A percentile compares a stretch with the other conserved stretches of the same genome.
Evolutionary conservation across 1,140 invertebrate genomes (phyloP).

Genomic region (Ceratitis capitata): DNA sequence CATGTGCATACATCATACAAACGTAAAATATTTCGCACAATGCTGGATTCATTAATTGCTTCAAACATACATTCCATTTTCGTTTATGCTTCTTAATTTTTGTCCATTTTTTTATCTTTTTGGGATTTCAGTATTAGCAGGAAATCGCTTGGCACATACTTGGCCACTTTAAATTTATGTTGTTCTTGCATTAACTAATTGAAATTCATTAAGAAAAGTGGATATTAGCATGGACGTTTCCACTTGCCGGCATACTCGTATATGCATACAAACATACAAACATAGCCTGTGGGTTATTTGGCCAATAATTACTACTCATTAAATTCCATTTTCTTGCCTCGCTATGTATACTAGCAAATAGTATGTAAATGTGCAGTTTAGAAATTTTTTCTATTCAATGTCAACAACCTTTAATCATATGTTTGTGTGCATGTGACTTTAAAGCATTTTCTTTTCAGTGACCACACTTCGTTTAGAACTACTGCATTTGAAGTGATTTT

Average conservation of each 20-base stretch:
- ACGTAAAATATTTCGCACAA: not conserved
- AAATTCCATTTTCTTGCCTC: not conserved
- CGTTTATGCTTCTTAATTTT: not conserved
- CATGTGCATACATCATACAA: no score
- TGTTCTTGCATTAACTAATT: not conserved
- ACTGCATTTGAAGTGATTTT: no score
- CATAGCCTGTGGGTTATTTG: not conserved
- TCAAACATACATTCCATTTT: not conserved
- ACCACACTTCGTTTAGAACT: no score
- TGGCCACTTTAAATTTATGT: not conserved
- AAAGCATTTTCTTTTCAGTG: no score
- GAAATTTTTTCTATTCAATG: not conserved
- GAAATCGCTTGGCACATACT: not conserved
- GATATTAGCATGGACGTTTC: not conserved
- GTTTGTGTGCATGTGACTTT: no score
- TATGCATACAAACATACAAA: no score
- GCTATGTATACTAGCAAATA: not conserved
- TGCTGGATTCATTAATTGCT: not conserved
- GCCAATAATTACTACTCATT: not conserved
- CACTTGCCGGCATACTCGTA: not conserved
- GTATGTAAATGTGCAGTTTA: not conserved
- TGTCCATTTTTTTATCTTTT: not conserved
- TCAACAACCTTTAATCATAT: not conserved
- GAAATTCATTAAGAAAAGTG: conserved; percentile 5
- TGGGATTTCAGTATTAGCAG: not conserved